Base-by-base conservation (phyloP, 2,888 invertebrate species). In the Meiosimyza platycephala region DNA sequence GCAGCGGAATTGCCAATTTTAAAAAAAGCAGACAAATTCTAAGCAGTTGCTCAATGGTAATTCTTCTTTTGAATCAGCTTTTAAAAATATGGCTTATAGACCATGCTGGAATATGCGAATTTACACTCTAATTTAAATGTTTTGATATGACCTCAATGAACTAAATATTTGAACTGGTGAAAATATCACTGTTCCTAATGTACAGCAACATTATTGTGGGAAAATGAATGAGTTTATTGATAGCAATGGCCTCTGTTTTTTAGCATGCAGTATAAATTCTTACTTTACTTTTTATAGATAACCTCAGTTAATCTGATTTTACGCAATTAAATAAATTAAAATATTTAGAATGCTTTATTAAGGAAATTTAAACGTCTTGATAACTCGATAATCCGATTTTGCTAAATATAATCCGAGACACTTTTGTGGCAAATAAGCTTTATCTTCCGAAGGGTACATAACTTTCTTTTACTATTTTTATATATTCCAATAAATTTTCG, bases 381-480 rank as follows among this genome's bases (percentile, higher is more conserved):
- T 76, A 92, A 93, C 0, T 90, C 91, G 51, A 91, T 92, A 2
- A 91, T 90, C 22, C 85, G 90, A 12, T 88, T 93, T 63, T 88
- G 1, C n/a, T n/a, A n/a, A n/a, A n/a, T n/a, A n/a, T n/a, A n/a
- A n/a, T n/a, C n/a, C n/a, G n/a, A n/a, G n/a, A n/a, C n/a, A n/a
- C n/a, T 22, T 22, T 22, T 2, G 22, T 22, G 22, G 22, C 22
- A 22, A 22, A 22, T 22, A 22, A 22, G 22, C 68, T 84, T 0
- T 68, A 81, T 3, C n/a, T 86, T 2, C 85, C 86, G 0, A 71
- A 80, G 28, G 73, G 77, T 1, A 70, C 82, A 0, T 79, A 83
- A 66, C 75, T 84, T 1, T 47, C 64, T 0, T 52, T 86, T 4
- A 28, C 3, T 28, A 4, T 28, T 28, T 3, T 28, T 28, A 28